These are phyloP conservation scores for Anthophora plumipes DNA, from an alignment of 2,888 invertebrate species.

Conservation along the genomic window DNA sequence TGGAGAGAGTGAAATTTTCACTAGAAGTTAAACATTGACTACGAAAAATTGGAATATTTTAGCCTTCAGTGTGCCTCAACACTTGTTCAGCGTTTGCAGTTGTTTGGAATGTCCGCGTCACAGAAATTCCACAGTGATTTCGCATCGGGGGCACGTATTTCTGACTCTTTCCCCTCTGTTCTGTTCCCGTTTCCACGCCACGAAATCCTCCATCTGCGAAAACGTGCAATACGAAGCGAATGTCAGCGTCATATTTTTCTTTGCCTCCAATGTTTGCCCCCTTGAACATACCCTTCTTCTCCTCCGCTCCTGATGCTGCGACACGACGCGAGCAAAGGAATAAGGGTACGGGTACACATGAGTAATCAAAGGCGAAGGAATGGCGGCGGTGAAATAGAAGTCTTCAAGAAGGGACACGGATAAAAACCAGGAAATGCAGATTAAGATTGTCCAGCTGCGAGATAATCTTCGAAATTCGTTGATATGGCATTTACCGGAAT, in stretches of 20 bases:
- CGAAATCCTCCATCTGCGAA: constrained; percentile 36
- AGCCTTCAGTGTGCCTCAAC: background rate
- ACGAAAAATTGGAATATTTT: background rate
- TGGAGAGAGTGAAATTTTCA: background rate
- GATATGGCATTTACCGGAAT: background rate
- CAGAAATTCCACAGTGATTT: constrained; percentile 28
- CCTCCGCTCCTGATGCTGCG: constrained; percentile 17
- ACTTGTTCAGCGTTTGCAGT: constrained; percentile 17
- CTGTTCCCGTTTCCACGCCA: constrained; percentile 13
- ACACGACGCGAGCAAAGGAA: constrained; percentile 46
- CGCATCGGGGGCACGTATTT: constrained; percentile 48
- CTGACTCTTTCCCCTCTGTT: constrained; percentile 20
- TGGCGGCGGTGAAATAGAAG: constrained; percentile 58
- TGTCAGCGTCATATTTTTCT: constrained; percentile 63
- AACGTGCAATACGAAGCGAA: constrained; percentile 37
- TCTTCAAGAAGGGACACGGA: constrained; percentile 30
- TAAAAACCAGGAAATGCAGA: constrained; percentile 27
- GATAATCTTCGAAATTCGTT: constrained; percentile 2
- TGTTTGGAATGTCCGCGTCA: constrained; percentile 24
- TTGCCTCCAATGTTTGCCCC: constrained; percentile 59
- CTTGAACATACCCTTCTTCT: constrained; percentile 37
- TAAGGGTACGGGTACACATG: constrained; percentile 64
- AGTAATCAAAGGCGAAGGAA: constrained; percentile 67
- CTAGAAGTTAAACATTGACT: background rate
- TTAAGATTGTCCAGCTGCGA: background rate